phyloP scores from a whole-genome alignment of 2,113 vertebrate species.

The Parus major region DNA sequence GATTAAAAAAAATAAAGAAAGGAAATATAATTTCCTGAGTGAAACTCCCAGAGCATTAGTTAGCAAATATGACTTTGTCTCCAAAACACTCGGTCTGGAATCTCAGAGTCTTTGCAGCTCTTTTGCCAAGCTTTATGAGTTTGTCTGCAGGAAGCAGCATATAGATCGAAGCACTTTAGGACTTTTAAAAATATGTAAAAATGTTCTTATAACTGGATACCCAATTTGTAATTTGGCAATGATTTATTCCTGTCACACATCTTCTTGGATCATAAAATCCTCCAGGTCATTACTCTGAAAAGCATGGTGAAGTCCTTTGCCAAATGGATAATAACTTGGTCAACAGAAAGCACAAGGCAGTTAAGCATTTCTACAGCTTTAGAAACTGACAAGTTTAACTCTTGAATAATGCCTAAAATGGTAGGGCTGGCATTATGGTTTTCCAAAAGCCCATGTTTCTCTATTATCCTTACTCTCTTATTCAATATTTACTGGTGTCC shows the following conservation, averaged over 20 bases:
- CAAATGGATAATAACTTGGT: slow-evolving; percentile 21
- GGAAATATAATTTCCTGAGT: slow-evolving; percentile 35
- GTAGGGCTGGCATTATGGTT: neutral
- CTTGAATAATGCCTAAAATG: neutral
- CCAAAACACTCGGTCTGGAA: slow-evolving; percentile 28
- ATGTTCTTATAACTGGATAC: slow-evolving; percentile 10
- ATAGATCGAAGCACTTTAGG: slow-evolving; percentile 15
- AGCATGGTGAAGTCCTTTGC: neutral
- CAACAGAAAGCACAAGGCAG: neutral
- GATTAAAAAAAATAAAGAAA: slow-evolving; percentile 7
- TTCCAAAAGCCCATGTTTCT: neutral
- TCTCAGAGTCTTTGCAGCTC: neutral
- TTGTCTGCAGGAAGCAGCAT: slow-evolving; percentile 9
- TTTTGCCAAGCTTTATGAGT: slow-evolving; percentile 20
- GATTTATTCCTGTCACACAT: slow-evolving; percentile 5
- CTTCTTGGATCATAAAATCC: slow-evolving; percentile 17
- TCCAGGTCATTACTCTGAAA: slow-evolving; percentile 15
- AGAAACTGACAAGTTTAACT: neutral
- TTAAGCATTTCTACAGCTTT: slow-evolving; percentile 8
- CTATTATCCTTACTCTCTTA: neutral
- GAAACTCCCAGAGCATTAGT: neutral
- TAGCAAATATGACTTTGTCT: neutral
- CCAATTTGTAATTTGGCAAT: slow-evolving; percentile 8
- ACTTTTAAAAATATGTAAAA: slow-evolving; percentile 35
- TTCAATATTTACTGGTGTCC: neutral